Evolutionary conservation across 2,797 vertebrate genomes (phyloP), one percentile per base, ranked within the genome.

Genomic region (Syndactyla subalaris): DNA sequence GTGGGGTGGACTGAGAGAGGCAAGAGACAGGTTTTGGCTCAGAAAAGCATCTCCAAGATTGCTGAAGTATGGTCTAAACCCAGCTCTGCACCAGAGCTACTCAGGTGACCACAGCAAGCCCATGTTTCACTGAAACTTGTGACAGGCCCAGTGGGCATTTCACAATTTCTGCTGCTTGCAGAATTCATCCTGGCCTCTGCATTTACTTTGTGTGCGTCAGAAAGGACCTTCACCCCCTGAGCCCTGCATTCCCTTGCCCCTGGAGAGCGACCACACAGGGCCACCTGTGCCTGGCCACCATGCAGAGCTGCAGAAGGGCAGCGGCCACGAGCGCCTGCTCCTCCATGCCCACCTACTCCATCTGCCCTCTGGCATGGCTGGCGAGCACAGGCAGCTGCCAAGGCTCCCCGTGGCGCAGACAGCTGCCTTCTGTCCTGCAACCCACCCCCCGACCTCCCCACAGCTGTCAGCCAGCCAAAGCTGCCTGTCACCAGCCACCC

Each of bases 261-360:
- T 0, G 1, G 19, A 30, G 14, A 62, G 21, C 2, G 8, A 8
- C 4, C 0, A 2, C 2, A 24, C 8, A n/a, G 57, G 66, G 75
- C 38, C 57, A 58, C 6, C 27, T 3, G 0, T 43, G 72, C 19
- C 61, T 2, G 1, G 65, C 29, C 66, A 41, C 41, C 55, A 14
- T 0, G 3, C n/a, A 26, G 58, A 30, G 58, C 54, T 59, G 61
- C 39, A 20, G 73, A 52, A 30, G 49, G 8, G 20, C 24, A 67
- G 74, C 0, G 3, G 83, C 30, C 30, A 63, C 0, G 1, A n/a
- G 6, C 1, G 2, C 36, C 27, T n/a, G 16, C 48, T 75, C 45
- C 43, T 71, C 1, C 1, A 30, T 80, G 89, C 39, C 65, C 86
- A 68, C 16, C 30, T 54, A 54, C 43, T 78, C 70, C 75, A 51